Evolutionary conservation across 30 jellyfish, hydroid and myxozoan genomes (phyloP).

Genomic region (Hydractinia echinata): DNA sequence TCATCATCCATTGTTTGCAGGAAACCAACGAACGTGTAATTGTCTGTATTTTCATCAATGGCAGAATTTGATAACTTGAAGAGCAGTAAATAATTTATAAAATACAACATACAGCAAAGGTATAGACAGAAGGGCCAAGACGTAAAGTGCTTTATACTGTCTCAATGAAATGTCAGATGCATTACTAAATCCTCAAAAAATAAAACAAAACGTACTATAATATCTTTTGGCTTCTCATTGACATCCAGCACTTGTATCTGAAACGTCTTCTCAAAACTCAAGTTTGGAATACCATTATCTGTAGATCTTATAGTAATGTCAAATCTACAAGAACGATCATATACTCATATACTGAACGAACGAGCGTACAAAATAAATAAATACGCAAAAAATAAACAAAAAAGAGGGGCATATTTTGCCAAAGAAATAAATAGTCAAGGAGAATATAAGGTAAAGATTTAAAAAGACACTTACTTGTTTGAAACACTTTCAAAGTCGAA

Average conservation of each 20-base stretch:
- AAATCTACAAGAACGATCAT: neutral
- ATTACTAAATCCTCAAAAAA: neutral
- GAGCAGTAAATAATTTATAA: neutral
- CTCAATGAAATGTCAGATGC: neutral
- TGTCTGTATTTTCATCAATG: constrained; percentile 68
- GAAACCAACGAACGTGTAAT: constrained; percentile 52
- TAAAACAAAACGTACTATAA: constrained; percentile 39
- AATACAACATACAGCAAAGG: neutral
- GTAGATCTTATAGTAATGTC: constrained; percentile 40
- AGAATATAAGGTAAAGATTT: neutral
- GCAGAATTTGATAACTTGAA: constrained; percentile 44
- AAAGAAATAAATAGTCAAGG: neutral
- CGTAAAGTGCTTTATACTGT: neutral
- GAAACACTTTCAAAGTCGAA: constrained; percentile 73
- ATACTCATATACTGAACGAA: neutral
- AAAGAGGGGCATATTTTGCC: too few species aligned
- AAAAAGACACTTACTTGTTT: constrained; percentile 45
- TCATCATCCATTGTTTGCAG: constrained; percentile 66
- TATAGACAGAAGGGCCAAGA: neutral
- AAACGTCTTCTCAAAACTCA: constrained; percentile 34
- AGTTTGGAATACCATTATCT: constrained; percentile 68
- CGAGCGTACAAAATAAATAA: neutral
- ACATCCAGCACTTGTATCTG: constrained; percentile 49
- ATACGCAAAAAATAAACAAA: too few species aligned
- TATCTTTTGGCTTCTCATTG: constrained; percentile 80